Evolutionary conservation across 2,797 vertebrate species (phyloP), one percentile per base, ranked within the genome.

Genomic region (Ciconia nigra): DNA sequence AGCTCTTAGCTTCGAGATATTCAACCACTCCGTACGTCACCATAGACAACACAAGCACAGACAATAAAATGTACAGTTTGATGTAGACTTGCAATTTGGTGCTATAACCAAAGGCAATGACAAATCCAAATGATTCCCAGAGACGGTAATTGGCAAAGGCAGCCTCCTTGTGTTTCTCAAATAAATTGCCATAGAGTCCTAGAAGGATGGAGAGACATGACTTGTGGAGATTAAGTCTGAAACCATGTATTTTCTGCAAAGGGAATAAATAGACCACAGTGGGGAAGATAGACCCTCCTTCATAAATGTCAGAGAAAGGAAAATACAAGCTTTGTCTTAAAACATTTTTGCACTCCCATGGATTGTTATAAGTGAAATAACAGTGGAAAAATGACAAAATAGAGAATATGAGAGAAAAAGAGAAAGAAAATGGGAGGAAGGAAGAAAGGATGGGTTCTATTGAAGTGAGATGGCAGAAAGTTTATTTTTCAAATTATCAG

Each of bases 131-230:
- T 0, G 99, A 99, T 94, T 99, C 99, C 99, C 99, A 99, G 90
- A 99, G 99, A 26, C 99, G 98, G 93, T 99, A 99, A 97, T 99
- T 99, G 78, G 99, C 98, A 44, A 99, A 99, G 2, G 99, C 99
- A 2, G 99, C 99, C 92, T 99, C 99, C 92, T 99, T 99, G 91
- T 98, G 83, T 10, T 95, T 91, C n/a, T 98, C 97, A 93, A 99
- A 99, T 46, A 99, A 98, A 91, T 99, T 22, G 2, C 99, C 99
- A 3, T 99, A 99, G 14, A 99, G 98, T 41, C 98, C 99, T 99
- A 97, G 13, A 57, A 96, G 37, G 37, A 79, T 90, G 42, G 44
- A n/a, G 29, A 76, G 16, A 55, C 11, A 55, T 4, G 4, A 31
- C 58, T 80, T 90, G 46, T 72, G 85, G 92, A 76, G 37, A 51